Evolutionary conservation across 2,888 invertebrate species (phyloP).

Genomic region (Cordylochernes scorpioides): DNA sequence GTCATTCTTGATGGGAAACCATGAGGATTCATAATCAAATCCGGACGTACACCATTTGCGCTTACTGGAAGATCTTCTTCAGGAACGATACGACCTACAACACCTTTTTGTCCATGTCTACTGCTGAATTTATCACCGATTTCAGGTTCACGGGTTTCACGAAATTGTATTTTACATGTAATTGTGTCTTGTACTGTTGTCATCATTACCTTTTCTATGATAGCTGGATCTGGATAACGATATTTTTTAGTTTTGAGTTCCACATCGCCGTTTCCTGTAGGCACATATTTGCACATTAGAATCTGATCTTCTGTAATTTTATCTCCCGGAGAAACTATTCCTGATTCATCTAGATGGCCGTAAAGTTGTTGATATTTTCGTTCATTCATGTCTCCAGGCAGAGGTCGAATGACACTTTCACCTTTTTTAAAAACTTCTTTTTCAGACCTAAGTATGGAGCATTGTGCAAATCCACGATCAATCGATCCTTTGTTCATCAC

Average conservation of each 20-base stretch:
- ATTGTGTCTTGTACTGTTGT: conserved; percentile 74
- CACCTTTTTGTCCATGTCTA: conserved; percentile 29
- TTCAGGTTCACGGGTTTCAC: too few species aligned
- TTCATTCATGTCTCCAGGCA: too few species aligned
- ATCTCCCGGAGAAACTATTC: too few species aligned
- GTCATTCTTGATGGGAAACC: conserved; percentile 30
- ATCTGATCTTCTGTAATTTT: too few species aligned
- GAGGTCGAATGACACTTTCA: conserved; percentile 19
- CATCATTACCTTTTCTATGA: conserved; percentile 90
- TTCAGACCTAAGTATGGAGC: conserved; percentile 25
- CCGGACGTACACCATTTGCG: conserved; percentile 28
- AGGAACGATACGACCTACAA: conserved; percentile 26
- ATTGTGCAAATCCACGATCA: conserved; percentile 28
- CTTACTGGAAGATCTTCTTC: conserved; percentile 27
- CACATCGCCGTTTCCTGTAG: too few species aligned
- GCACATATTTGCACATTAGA: too few species aligned
- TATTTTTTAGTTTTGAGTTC: too few species aligned
- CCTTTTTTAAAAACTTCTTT: conserved; percentile 14
- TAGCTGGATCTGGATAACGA: too few species aligned
- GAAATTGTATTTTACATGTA: too few species aligned
- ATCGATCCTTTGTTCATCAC: conserved; percentile 26
- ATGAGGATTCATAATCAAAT: conserved; percentile 30
- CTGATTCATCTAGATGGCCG: too few species aligned
- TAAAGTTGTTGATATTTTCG: too few species aligned
- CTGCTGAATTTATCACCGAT: conserved; percentile 30